Evolutionary conservation across 2,888 invertebrate genomes (phyloP).

Genomic region (Parapristionchus giblindavisi): DNA sequence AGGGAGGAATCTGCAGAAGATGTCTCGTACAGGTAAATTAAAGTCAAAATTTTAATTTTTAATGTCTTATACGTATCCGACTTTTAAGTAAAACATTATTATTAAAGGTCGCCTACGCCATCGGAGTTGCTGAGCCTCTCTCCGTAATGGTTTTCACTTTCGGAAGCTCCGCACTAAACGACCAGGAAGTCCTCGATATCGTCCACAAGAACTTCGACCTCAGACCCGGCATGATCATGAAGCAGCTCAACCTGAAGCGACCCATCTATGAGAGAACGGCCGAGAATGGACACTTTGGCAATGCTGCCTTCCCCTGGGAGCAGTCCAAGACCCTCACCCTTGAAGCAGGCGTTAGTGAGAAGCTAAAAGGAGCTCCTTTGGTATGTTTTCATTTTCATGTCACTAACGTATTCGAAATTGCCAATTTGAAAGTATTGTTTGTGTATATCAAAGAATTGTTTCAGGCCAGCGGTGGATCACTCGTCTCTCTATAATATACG

Average conservation of each 20-base stretch:
- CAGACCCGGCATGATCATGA: slow-evolving; percentile 94
- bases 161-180: slow-evolving; percentile 84
- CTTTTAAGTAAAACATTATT: not conserved
- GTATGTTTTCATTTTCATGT: not conserved
- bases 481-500: not conserved
- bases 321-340: slow-evolving; percentile 81
- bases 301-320: slow-evolving; percentile 82
- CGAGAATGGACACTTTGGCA: slow-evolving; percentile 57
- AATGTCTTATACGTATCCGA: too few species aligned
- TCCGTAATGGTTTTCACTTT: slow-evolving; percentile 96
- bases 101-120: slow-evolving; percentile 77
- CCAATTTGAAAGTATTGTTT: not conserved
- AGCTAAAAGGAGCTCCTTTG: not conserved
- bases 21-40: slow-evolving; percentile 83
- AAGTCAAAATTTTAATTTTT: not conserved
- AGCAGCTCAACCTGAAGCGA: slow-evolving; percentile 69
- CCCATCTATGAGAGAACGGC: slow-evolving; percentile 60
- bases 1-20: slow-evolving; percentile 91
- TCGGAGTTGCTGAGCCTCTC: slow-evolving; percentile 94
- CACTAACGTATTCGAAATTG: not conserved
- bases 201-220: slow-evolving; percentile 95
- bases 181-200: slow-evolving; percentile 83
- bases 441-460: not conserved
- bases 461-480: not conserved
- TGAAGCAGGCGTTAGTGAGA: not conserved